These are phyloP conservation scores for Seriola dumerili DNA, from an alignment of 2,113 vertebrate species.

Conservation along the genomic window DNA sequence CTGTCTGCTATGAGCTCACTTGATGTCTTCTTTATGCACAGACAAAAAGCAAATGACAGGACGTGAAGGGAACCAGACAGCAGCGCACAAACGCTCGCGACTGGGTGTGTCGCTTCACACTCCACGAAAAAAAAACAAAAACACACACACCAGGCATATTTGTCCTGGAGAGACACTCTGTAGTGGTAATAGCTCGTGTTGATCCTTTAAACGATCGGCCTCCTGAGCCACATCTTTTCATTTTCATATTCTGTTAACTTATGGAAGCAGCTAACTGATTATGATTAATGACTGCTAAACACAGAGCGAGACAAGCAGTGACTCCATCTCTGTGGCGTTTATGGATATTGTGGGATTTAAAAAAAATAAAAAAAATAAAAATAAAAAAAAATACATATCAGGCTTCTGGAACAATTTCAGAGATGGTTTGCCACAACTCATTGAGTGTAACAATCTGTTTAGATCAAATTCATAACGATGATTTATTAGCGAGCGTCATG, in stretches of 20 bases:
- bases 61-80: slow-evolving; percentile 54
- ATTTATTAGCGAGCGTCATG: slow-evolving; percentile 64
- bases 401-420: slow-evolving; percentile 46
- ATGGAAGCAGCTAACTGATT: slow-evolving; percentile 62
- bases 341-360: slow-evolving; percentile 18
- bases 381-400: not conserved
- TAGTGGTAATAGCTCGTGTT: not conserved
- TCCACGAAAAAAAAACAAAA: not conserved
- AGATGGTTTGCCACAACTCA: slow-evolving; percentile 59
- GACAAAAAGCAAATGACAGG: slow-evolving; percentile 68
- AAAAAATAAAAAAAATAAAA: slow-evolving; percentile 14
- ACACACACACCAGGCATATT: slow-evolving; percentile 4
- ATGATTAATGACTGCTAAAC: slow-evolving; percentile 69
- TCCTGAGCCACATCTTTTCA: slow-evolving; percentile 42
- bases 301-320: slow-evolving; percentile 47
- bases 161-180: slow-evolving; percentile 34
- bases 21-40: slow-evolving; percentile 76
- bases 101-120: slow-evolving; percentile 51
- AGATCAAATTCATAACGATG: slow-evolving; percentile 61
- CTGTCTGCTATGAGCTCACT: slow-evolving; percentile 66
- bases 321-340: slow-evolving; percentile 45
- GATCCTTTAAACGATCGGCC: slow-evolving; percentile 50
- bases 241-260: slow-evolving; percentile 63
- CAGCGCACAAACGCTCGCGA: not conserved
- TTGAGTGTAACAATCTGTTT: slow-evolving; percentile 58